phyloP scores from a whole-genome alignment of 1,140 invertebrate species.

The Daktulosphaira vitifoliae region DNA sequence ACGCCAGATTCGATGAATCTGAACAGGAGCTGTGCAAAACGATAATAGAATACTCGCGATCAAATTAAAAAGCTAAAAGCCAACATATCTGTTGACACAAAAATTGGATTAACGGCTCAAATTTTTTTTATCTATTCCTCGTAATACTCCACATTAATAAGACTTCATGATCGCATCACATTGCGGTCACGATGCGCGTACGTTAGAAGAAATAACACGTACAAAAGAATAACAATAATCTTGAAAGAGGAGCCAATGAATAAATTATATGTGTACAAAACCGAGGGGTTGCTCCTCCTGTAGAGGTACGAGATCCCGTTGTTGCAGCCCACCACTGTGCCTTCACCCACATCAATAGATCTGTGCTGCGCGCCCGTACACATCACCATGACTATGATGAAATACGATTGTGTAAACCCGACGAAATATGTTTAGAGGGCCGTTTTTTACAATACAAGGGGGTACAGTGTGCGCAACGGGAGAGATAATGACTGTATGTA shows the following conservation, averaged over 20 bases:
- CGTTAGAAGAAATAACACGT: slow-evolving; percentile 1
- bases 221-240: no score
- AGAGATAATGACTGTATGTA: no score
- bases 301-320: slow-evolving; percentile 8
- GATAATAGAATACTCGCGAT: no score
- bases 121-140: no score
- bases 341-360: slow-evolving; percentile 32
- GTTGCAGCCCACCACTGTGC: slow-evolving; percentile 12
- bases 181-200: not conserved
- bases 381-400: slow-evolving; percentile 19
- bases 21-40: no score
- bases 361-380: slow-evolving; percentile 7
- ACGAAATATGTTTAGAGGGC: not conserved
- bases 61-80: no score
- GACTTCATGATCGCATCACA: slow-evolving; percentile 6
- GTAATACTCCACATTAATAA: no score
- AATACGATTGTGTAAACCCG: slow-evolving; percentile 24
- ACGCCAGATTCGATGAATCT: no score
- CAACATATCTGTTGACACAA: no score
- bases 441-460: no score
- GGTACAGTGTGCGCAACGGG: no score
- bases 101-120: no score
- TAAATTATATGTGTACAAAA: slow-evolving; percentile 18
- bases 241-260: slow-evolving; percentile 8
- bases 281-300: slow-evolving; percentile 15